Evolutionary conservation across 2,888 invertebrate genomes (phyloP).

Genomic region (Apodemia mormo): DNA sequence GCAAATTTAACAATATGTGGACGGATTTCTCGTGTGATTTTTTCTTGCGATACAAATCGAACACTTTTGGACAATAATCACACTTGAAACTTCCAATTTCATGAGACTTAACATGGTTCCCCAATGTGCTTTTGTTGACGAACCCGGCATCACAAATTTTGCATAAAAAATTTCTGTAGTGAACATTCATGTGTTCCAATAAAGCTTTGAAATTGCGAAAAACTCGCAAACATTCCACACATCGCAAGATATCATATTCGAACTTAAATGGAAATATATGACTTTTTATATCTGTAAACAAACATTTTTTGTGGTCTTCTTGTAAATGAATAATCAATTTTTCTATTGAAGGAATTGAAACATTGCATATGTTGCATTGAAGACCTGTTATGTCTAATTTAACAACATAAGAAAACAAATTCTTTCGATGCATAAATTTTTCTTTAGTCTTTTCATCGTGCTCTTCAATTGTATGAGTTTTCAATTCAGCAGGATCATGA

Average conservation of each 20-base stretch:
- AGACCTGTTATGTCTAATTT: conserved; percentile 56
- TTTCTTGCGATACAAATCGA: conserved; percentile 55
- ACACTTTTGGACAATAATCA: conserved; percentile 65
- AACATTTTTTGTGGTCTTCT: conserved; percentile 48
- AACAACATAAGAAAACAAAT: conserved; percentile 45
- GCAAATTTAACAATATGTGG: conserved; percentile 63
- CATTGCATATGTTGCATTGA: conserved; percentile 51
- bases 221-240: conserved; percentile 58
- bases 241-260: conserved; percentile 59
- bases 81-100: conserved; percentile 65
- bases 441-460: conserved; percentile 38
- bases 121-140: conserved; percentile 59
- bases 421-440: conserved; percentile 37
- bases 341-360: conserved; percentile 45
- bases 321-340: conserved; percentile 55
- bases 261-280: conserved; percentile 64
- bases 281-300: conserved; percentile 62
- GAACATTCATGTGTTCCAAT: conserved; percentile 71
- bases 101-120: conserved; percentile 57
- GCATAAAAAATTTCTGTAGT: conserved; percentile 64
- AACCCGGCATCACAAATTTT: conserved; percentile 56
- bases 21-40: conserved; percentile 66
- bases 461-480: conserved; percentile 42
- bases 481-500: conserved; percentile 42
- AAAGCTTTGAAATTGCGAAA: conserved; percentile 72